Conservation (phyloP, 1,140 invertebrate genomes). For the Scaptomyza graminum region DNA sequence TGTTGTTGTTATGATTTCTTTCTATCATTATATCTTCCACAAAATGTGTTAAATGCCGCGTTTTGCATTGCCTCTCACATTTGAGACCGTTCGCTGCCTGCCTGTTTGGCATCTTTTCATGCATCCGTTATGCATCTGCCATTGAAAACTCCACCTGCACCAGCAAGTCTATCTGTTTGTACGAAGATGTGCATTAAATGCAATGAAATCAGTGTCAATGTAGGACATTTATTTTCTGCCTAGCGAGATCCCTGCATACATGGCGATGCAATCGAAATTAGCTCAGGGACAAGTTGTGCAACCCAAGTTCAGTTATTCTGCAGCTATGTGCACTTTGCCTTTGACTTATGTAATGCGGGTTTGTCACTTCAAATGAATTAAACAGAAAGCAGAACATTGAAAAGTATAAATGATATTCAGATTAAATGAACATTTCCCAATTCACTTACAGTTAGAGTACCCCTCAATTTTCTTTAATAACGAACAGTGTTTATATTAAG, state of each 20-base stretch:
- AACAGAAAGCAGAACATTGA: no score
- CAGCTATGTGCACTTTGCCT: neutral
- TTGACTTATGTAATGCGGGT: neutral
- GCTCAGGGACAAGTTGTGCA: conserved; percentile 33
- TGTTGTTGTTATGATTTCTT: conserved; percentile 11
- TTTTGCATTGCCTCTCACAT: conserved; percentile 70
- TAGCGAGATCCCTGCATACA: neutral
- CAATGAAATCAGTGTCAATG: conserved; percentile 81
- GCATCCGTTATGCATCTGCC: conserved; percentile 32
- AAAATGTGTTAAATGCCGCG: conserved; percentile 80
- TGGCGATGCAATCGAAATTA: conserved; percentile 50
- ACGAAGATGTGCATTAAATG: conserved; percentile 35
- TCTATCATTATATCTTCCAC: conserved; percentile 46
- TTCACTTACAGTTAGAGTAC: no score
- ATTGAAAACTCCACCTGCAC: conserved; percentile 51
- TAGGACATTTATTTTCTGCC: conserved; percentile 55
- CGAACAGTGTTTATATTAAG: neutral
- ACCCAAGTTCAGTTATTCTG: neutral
- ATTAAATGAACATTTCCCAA: neutral
- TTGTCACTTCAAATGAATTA: no score
- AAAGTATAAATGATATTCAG: no score
- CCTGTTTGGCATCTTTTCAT: conserved; percentile 41
- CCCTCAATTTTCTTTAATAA: neutral
- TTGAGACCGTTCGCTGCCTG: conserved; percentile 18
- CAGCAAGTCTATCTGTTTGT: neutral